Evolutionary conservation across 2,113 vertebrate species (phyloP).

Genomic region (Egretta garzetta): DNA sequence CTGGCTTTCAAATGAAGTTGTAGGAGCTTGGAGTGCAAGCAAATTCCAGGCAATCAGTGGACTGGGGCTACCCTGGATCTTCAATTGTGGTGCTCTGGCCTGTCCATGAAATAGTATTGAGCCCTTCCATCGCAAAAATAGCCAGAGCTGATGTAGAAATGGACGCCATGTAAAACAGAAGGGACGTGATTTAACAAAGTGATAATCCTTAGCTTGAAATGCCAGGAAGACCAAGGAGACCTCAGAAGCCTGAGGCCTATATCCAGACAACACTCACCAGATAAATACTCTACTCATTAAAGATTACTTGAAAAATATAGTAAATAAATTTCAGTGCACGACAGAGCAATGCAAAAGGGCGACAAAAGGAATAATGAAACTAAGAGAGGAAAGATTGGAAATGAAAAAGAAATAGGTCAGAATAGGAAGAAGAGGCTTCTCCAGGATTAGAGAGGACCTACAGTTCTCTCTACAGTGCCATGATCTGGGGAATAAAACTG

Average conservation of each 20-base stretch:
- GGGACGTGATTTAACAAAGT: neutral
- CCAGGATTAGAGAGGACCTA: neutral
- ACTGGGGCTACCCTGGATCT: neutral
- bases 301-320: neutral
- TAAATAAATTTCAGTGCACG: neutral
- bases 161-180: neutral
- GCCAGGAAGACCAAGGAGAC: neutral
- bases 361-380: neutral
- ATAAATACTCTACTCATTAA: neutral
- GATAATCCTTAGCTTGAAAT: neutral
- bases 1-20: neutral
- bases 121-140: neutral
- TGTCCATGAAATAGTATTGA: neutral
- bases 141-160: neutral
- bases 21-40: neutral
- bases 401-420: neutral
- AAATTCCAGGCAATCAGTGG: neutral
- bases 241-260: neutral
- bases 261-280: neutral
- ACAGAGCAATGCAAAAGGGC: neutral
- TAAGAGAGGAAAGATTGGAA: neutral
- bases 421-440: neutral
- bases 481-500: neutral
- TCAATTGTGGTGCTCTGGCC: neutral
- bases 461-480: neutral